A percentile compares a stretch with the other conserved stretches of the same genome.
Conservation (phyloP, 2,797 vertebrate species). For the Anomalospiza imberbis region DNA sequence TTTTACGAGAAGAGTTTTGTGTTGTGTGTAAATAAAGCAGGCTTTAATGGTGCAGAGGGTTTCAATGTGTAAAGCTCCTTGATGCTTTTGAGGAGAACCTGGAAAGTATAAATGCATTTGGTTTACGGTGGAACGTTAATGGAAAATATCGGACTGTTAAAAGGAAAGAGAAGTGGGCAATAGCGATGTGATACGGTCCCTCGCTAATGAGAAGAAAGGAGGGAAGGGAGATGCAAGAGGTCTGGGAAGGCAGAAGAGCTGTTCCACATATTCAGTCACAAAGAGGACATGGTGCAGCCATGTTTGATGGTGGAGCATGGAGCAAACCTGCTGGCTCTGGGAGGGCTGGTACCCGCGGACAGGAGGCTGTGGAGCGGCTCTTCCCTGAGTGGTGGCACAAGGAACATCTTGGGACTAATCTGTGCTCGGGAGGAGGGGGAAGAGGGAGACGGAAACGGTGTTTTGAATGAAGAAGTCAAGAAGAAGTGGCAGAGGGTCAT, state of each 20-base stretch:
- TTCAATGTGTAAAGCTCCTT: neutral
- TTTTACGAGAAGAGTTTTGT: neutral
- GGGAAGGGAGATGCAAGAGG: neutral
- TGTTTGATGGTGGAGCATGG: neutral
- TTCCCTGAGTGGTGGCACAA: neutral
- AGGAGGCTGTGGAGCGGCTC: neutral
- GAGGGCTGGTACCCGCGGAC: neutral
- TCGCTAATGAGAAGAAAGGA: neutral
- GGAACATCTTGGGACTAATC: neutral
- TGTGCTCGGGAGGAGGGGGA: neutral
- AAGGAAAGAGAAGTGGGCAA: neutral
- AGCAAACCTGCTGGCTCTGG: neutral
- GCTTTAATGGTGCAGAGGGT: neutral
- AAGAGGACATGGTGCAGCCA: constrained; percentile 27
- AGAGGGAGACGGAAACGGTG: neutral
- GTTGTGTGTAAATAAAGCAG: neutral
- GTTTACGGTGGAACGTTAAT: neutral
- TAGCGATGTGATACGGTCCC: neutral
- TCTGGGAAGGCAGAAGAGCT: neutral
- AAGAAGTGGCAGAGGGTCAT: neutral
- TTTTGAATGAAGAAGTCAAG: neutral
- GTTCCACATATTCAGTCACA: neutral
- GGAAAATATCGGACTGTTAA: neutral
- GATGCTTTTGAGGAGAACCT: neutral
- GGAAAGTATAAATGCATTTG: neutral